Conservation (phyloP, 2,113 vertebrate genomes). For the Tinamus guttatus region DNA sequence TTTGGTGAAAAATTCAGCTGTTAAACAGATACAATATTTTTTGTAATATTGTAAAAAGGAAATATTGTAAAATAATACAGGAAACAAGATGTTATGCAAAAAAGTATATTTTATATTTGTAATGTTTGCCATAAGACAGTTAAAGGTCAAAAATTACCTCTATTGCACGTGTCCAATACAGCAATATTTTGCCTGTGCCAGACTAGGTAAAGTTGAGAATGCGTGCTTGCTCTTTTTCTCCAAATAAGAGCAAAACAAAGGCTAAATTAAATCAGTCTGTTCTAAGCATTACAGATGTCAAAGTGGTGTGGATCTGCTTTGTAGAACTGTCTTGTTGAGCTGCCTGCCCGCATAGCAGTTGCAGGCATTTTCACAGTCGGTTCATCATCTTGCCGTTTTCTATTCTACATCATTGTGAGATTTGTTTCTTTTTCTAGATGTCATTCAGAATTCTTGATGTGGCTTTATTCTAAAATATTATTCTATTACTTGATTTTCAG, state of each 20-base stretch:
- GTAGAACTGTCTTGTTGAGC: background rate
- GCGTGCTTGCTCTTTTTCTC: background rate
- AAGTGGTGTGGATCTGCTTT: rapidly evolving
- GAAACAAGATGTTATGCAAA: background rate
- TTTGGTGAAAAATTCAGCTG: background rate
- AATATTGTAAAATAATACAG: background rate
- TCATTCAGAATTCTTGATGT: background rate
- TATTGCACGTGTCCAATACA: background rate
- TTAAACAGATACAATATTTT: background rate
- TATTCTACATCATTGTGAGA: background rate
- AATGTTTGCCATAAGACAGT: background rate
- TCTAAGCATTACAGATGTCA: background rate
- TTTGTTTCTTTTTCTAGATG: background rate
- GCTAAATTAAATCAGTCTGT: background rate
- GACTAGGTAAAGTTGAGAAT: background rate
- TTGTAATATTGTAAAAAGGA: background rate
- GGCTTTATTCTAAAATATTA: background rate
- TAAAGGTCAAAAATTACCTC: background rate
- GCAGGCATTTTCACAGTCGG: rapidly evolving
- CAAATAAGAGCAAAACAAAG: background rate
- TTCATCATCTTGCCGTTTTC: background rate
- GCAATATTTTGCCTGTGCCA: background rate
- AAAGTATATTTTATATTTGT: background rate
- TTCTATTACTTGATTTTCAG: background rate
- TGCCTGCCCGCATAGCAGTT: background rate